These are phyloP conservation scores for Coenobita brevimanus DNA, from an alignment of 1,140 invertebrate genomes.

Conservation along the genomic window DNA sequence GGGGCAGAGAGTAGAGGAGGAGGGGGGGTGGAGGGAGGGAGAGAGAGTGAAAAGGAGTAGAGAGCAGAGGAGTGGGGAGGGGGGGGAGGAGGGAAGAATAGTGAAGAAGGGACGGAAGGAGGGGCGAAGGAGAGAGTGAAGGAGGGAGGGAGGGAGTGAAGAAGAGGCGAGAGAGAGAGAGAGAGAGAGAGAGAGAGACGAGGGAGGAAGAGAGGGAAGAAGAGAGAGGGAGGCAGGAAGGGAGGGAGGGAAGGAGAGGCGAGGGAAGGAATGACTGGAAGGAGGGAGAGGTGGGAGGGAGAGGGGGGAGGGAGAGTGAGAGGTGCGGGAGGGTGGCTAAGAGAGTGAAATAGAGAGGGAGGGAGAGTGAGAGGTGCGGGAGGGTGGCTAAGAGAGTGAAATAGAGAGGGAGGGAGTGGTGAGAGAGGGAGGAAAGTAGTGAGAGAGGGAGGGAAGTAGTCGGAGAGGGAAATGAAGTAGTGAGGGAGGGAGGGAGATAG, in stretches of 20 bases:
- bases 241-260: not conserved
- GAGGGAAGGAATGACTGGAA: not conserved
- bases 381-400: too few species aligned
- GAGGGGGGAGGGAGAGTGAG: not conserved
- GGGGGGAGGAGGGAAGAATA: slow-evolving; percentile 15
- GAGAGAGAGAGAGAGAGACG: not conserved
- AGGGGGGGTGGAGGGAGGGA: too few species aligned
- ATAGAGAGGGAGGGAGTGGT: not conserved
- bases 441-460: too few species aligned
- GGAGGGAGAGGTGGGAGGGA: not conserved
- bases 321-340: too few species aligned
- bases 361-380: too few species aligned
- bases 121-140: too few species aligned
- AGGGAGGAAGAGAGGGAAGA: not conserved
- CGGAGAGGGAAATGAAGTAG: too few species aligned
- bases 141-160: not conserved
- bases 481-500: too few species aligned
- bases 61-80: not conserved
- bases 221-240: too few species aligned
- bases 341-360: not conserved
- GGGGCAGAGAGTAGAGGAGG: too few species aligned
- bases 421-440: not conserved
- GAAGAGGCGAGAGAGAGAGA: not conserved
- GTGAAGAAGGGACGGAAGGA: too few species aligned
- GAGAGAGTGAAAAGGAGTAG: not conserved